These are phyloP conservation scores for Ecliptopera silaceata DNA, from an alignment of 2,888 invertebrate genomes.

Conservation along the genomic window DNA sequence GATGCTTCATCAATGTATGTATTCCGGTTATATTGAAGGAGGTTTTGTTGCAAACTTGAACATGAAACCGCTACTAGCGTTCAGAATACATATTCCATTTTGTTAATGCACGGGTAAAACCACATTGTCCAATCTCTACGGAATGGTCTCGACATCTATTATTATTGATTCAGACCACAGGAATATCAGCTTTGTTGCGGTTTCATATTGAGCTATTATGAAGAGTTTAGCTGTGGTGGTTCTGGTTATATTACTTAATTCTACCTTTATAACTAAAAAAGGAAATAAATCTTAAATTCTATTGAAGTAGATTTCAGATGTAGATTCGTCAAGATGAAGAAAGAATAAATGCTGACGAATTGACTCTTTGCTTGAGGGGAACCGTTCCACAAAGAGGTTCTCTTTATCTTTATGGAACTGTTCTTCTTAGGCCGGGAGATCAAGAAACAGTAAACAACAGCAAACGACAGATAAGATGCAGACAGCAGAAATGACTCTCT, in stretches of 20 bases:
- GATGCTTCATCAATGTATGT: neutral
- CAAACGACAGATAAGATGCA: neutral
- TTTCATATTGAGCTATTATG: neutral
- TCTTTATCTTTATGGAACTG: neutral
- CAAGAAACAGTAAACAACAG: no score
- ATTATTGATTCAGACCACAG: conserved; percentile 4
- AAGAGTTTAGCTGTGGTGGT: neutral
- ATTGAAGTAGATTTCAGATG: no score
- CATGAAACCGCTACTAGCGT: neutral
- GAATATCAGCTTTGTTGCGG: conserved; percentile 1
- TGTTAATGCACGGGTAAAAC: neutral
- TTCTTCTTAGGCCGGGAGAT: no score
- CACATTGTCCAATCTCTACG: conserved; percentile 7
- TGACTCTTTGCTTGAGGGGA: no score
- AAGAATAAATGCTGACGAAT: no score
- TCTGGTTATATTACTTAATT: neutral
- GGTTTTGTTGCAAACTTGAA: neutral
- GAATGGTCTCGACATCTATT: neutral
- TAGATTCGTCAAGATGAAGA: no score
- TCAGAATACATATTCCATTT: neutral
- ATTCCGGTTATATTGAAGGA: neutral
- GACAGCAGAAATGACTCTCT: neutral
- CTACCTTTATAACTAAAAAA: no score
- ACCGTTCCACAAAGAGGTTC: neutral
- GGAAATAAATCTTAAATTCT: no score